Conservation (phyloP, 1,140 invertebrate species). For the Eufriesea mexicana region DNA sequence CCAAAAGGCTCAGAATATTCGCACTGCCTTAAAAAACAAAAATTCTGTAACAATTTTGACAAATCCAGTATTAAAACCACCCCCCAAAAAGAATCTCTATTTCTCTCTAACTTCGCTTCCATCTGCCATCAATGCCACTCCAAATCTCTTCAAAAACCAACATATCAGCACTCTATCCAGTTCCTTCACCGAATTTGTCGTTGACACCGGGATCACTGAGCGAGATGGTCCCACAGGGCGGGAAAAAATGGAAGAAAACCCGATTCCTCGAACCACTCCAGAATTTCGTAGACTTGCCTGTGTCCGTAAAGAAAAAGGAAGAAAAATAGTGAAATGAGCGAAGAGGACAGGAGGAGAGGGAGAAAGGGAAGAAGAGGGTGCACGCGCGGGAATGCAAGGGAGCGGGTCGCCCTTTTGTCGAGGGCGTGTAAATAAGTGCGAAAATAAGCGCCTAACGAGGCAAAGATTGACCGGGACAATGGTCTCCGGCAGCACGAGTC, state of each 20-base stretch:
- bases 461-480: slow-evolving; percentile 82
- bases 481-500: slow-evolving; percentile 63
- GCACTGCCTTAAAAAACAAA: too few species aligned
- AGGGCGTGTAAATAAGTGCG: slow-evolving; percentile 75
- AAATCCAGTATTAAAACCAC: too few species aligned
- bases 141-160: background rate
- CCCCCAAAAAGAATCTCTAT: too few species aligned
- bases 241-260: background rate
- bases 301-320: background rate
- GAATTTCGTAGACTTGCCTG: background rate
- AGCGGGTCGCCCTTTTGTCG: slow-evolving; percentile 44
- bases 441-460: slow-evolving; percentile 82
- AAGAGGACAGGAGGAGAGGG: background rate
- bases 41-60: too few species aligned
- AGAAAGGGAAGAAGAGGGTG: slow-evolving; percentile 2
- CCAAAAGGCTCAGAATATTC: too few species aligned
- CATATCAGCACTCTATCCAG: background rate
- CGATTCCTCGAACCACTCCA: too few species aligned
- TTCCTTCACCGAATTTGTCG: background rate
- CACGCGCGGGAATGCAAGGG: slow-evolving; percentile 17
- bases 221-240: background rate
- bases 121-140: too few species aligned
- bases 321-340: background rate
- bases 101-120: too few species aligned
- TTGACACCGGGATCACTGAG: background rate